phyloP scores from a whole-genome alignment of 1,140 invertebrate genomes.

The Platyscapa corneri region DNA sequence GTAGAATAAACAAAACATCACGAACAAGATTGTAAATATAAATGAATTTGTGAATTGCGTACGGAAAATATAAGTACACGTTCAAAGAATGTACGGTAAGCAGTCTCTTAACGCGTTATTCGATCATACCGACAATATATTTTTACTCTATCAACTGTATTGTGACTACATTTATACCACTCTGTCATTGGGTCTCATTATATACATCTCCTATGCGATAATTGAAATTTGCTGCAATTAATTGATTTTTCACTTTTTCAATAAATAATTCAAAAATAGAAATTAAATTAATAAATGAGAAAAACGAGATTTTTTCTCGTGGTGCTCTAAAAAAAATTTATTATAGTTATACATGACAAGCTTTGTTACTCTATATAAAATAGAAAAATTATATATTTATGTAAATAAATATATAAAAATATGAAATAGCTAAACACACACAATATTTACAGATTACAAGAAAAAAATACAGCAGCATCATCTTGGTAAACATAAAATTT shows the following conservation, averaged over 20 bases:
- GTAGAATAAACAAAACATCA: not conserved
- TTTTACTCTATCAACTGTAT: conserved; percentile 26
- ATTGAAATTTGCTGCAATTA: conserved; percentile 8
- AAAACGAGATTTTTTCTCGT: not conserved
- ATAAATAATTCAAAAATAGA: not conserved
- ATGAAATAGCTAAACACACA: conserved; percentile 56
- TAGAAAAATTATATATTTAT: not conserved
- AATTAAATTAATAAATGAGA: not conserved
- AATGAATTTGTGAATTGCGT: not conserved
- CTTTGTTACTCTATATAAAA: not conserved
- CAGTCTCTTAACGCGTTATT: not conserved
- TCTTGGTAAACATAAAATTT: conserved; percentile 60
- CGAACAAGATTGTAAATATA: not conserved
- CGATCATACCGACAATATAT: conserved; percentile 10
- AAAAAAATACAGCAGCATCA: conserved; percentile 51
- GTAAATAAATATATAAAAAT: no score
- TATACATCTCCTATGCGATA: conserved; percentile 70
- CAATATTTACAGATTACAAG: conserved; percentile 50
- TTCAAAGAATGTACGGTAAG: not conserved
- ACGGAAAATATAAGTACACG: not conserved
- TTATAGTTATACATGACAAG: not conserved
- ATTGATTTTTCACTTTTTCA: not conserved
- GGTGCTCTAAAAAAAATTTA: not conserved
- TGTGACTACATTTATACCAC: conserved; percentile 71
- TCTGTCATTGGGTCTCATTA: conserved; percentile 75